Conservation (phyloP, 2,888 invertebrate species). For the Chelonus formosanus region DNA sequence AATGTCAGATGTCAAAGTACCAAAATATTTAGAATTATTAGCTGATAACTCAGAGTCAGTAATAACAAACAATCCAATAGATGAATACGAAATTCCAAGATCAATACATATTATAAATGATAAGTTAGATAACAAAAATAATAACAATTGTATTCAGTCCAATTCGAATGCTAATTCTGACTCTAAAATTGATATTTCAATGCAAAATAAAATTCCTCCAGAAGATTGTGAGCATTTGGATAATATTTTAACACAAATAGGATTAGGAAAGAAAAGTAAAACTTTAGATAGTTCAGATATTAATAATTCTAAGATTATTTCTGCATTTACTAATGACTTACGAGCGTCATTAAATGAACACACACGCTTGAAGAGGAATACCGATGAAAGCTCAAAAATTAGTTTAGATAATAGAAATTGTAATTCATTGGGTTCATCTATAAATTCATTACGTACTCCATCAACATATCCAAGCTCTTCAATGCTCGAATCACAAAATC, state of each 20-base stretch:
- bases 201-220: constrained; percentile 22
- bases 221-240: constrained; percentile 38
- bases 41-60: constrained; percentile 67
- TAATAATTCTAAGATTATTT: constrained; percentile 38
- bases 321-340: constrained; percentile 51
- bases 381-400: constrained; percentile 48
- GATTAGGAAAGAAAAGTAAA: constrained; percentile 54
- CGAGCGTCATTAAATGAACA: constrained; percentile 53
- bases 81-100: constrained; percentile 75
- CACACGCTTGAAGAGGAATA: constrained; percentile 45
- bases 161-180: constrained; percentile 13
- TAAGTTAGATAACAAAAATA: constrained; percentile 31
- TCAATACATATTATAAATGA: constrained; percentile 51
- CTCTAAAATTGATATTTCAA: not conserved
- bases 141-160: constrained; percentile 31
- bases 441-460: constrained; percentile 38
- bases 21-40: constrained; percentile 75
- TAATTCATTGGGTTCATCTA: constrained; percentile 51
- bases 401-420: constrained; percentile 51
- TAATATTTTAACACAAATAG: constrained; percentile 44
- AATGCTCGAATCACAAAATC: constrained; percentile 52
- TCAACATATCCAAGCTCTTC: constrained; percentile 56
- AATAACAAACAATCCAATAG: constrained; percentile 62
- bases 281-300: constrained; percentile 51
- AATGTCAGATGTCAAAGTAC: constrained; percentile 50